A percentile compares a stretch with the other conserved stretches of the same genome.
Evolutionary conservation across 1,140 invertebrate species (phyloP).

Genomic region (Sarcophaga peregrina): DNA sequence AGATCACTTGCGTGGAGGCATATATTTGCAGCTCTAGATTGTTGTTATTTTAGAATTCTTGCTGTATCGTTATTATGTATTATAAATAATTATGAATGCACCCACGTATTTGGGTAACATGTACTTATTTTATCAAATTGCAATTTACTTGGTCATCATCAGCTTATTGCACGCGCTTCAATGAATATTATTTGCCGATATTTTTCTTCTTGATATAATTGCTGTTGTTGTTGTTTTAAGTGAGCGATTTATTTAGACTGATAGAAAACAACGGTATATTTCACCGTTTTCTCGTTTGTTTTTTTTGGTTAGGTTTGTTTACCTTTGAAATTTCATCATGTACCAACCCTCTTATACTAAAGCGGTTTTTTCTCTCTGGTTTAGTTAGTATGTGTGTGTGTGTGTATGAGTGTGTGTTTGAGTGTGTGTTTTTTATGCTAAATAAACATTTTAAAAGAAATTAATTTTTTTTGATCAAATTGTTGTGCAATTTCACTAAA

Average conservation of each 20-base stretch:
- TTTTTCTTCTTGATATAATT: no score
- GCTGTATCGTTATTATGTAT: no score
- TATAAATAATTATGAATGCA: no score
- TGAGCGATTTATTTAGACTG: conserved; percentile 33
- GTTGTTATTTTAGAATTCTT: no score
- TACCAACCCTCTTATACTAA: conserved; percentile 15
- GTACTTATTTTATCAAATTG: conserved; percentile 6
- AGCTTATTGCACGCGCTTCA: conserved; percentile 35
- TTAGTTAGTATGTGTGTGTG: no score
- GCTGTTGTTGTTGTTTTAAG: background rate
- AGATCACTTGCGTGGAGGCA: no score
- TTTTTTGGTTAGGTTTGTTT: background rate
- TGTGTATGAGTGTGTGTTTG: no score
- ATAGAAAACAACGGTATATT: conserved; percentile 37
- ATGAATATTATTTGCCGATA: conserved; percentile 12
- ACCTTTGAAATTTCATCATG: conserved; percentile 31
- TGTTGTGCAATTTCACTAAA: no score
- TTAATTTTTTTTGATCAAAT: no score
- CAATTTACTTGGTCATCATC: conserved; percentile 39
- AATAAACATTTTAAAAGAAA: conserved; percentile 32
- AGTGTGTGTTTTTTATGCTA: background rate
- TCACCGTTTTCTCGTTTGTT: background rate
- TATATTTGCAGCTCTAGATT: no score
- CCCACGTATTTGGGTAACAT: no score
- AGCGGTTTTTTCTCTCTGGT: background rate